Evolutionary conservation across 2,888 invertebrate species (phyloP), one percentile per base, ranked within the genome.

Genomic region (Exocentrus adspersus): DNA sequence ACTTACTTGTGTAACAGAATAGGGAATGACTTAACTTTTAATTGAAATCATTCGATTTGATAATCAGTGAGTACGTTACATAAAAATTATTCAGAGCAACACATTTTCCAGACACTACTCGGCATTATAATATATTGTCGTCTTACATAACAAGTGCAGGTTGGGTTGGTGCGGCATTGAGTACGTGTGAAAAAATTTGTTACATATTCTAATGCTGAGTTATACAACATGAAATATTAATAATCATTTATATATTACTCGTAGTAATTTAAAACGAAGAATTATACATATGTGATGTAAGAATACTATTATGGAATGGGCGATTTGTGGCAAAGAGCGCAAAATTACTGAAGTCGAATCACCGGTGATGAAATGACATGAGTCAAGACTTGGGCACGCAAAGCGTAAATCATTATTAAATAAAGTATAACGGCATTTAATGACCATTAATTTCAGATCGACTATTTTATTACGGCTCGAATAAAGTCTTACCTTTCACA

Each of bases 91-190:
- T 41, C 59, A 41, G 58, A 21, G 37, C 51, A 41, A 61, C 58
- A 59, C 41, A 61, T 65, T 58, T 58, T 65, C 41, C 43, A 46
- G 58, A 61, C 58, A 46, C 52, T 58, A 52, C 43, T 37, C 16
- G 45, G 24, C 51, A 57, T 57, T 32, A 37, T 62, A 52, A 21
- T 57, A 45, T 43, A 21, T 58, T 59, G 53, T 12, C 45, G 16
- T 20, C 45, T 63, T 63, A 59, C 48, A 50, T 63, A 63, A 63
- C 50, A 63, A 58, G 59, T 63, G 63, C 42, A 54, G 19, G 37
- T 51, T 12, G 19, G 10, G 24, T 54, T 43, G 28, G 14, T n/a
- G 37, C 37, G 37, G 17, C 28, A 42, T 19, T 19, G 6, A n/a
- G n/a, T n/a, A n/a, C 12, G 1, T 54, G 43, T 43, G 43, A 42